Evolutionary conservation across 2,888 invertebrate species (phyloP).

Genomic region (Hypomecis punctinalis): DNA sequence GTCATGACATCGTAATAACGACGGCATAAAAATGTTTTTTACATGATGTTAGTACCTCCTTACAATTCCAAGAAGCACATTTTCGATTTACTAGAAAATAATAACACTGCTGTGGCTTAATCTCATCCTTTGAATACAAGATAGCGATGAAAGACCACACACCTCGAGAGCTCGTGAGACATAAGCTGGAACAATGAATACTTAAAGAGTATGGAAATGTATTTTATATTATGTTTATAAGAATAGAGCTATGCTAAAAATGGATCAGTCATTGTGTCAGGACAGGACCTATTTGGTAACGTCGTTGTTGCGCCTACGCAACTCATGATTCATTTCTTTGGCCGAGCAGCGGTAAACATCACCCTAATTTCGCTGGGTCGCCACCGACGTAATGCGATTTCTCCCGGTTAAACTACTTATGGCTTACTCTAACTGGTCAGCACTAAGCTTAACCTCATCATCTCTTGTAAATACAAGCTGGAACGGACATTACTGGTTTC

Average conservation of each 20-base stretch:
- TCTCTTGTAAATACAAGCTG: not conserved
- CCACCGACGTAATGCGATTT: slow-evolving; percentile 57
- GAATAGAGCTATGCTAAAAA: slow-evolving; percentile 66
- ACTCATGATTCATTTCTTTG: slow-evolving; percentile 78
- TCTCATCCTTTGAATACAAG: too few relatives aligned
- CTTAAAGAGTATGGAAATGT: slow-evolving; percentile 37
- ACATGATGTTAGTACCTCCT: too few relatives aligned
- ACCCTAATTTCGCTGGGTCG: slow-evolving; percentile 68
- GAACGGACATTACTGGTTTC: not conserved
- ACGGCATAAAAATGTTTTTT: not conserved
- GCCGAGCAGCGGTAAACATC: slow-evolving; percentile 77
- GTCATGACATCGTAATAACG: slow-evolving; percentile 10
- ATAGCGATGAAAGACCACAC: slow-evolving; percentile 13
- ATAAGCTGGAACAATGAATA: slow-evolving; percentile 35
- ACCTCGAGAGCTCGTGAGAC: slow-evolving; percentile 23
- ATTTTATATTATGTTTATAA: slow-evolving; percentile 39
- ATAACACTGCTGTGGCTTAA: too few relatives aligned
- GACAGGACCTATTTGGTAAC: slow-evolving; percentile 72
- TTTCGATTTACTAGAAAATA: slow-evolving; percentile 1
- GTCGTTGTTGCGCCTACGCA: slow-evolving; percentile 69
- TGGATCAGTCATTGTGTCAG: slow-evolving; percentile 62
- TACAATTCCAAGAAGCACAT: not conserved
- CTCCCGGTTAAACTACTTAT: slow-evolving; percentile 36
- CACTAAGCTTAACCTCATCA: not conserved
- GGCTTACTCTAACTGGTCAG: not conserved